These are phyloP conservation scores for Ancistrus triradiatus DNA, from an alignment of 2,113 vertebrate genomes.

Conservation along the genomic window DNA sequence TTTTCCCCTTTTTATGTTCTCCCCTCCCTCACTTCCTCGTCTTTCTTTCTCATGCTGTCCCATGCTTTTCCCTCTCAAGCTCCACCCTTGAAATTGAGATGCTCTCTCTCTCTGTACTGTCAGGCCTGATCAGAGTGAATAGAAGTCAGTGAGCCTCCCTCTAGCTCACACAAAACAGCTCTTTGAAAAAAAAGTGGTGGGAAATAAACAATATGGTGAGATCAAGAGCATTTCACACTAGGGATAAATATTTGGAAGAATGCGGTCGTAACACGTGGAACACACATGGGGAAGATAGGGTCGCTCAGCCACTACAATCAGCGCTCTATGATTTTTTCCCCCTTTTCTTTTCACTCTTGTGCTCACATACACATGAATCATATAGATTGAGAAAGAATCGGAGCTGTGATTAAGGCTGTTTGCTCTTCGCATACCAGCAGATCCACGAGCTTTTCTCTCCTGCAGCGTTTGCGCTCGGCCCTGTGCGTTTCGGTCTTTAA, in stretches of 20 bases:
- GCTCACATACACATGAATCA: slow-evolving; percentile 44
- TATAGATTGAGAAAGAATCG: slow-evolving; percentile 10
- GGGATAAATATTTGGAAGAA: slow-evolving; percentile 75
- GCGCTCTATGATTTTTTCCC: slow-evolving; percentile 26
- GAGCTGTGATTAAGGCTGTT: slow-evolving; percentile 17
- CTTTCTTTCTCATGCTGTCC: neutral
- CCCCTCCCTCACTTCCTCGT: neutral
- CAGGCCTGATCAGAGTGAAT: slow-evolving; percentile 62
- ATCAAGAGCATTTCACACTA: slow-evolving; percentile 75
- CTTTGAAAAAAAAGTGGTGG: slow-evolving; percentile 64
- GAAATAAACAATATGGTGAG: slow-evolving; percentile 73
- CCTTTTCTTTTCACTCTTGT: neutral
- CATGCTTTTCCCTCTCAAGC: slow-evolving; percentile 36
- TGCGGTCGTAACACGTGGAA: slow-evolving; percentile 72
- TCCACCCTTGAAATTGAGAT: slow-evolving; percentile 25
- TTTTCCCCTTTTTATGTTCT: neutral
- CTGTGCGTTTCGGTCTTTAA: too few relatives aligned
- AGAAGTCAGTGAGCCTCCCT: slow-evolving; percentile 57
- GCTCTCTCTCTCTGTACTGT: slow-evolving; percentile 42
- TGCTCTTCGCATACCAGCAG: slow-evolving; percentile 15
- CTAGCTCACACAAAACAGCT: slow-evolving; percentile 46
- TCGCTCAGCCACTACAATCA: slow-evolving; percentile 51
- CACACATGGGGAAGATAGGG: slow-evolving; percentile 66
- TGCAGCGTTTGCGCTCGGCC: too few relatives aligned
- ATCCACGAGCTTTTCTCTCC: slow-evolving; percentile 4